A percentile compares a stretch with the other conserved stretches of the same genome.
phyloP scores from a whole-genome alignment of 2,888 invertebrate species.

The Plusia festucae region DNA sequence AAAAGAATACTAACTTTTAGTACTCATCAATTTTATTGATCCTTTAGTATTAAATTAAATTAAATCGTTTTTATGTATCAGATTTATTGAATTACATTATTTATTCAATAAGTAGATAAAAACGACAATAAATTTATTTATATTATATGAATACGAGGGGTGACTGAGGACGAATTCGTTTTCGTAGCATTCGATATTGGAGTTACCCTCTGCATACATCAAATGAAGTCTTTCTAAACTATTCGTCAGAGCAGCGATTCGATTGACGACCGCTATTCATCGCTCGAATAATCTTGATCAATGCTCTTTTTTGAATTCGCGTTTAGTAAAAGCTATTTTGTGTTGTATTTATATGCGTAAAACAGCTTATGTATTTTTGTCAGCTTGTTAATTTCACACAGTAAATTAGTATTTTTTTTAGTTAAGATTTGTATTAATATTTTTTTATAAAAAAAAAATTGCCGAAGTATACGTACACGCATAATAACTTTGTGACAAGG shows the following conservation, averaged over 20 bases:
- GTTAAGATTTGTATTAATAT: too few species aligned
- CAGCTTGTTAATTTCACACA: too few species aligned
- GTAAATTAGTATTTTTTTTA: not conserved
- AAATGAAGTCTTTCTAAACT: conserved; percentile 87
- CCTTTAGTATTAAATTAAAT: conserved; percentile 36
- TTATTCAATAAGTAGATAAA: conserved; percentile 72
- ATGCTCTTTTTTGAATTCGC: not conserved
- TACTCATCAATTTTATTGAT: conserved; percentile 28
- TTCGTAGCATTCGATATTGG: conserved; percentile 73
- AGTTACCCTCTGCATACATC: conserved; percentile 82
- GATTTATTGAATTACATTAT: conserved; percentile 67
- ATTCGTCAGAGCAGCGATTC: conserved; percentile 82
- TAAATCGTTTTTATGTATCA: conserved; percentile 35
- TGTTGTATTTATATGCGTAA: too few species aligned
- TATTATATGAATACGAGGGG: conserved; percentile 66
- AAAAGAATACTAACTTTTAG: conserved; percentile 21
- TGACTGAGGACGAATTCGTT: conserved; percentile 63
- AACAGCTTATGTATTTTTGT: too few species aligned
- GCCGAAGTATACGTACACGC: too few species aligned
- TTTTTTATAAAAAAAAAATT: too few species aligned
- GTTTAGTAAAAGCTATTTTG: too few species aligned
- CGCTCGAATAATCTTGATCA: conserved; percentile 57
- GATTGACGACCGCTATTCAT: conserved; percentile 75
- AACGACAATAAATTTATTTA: conserved; percentile 75
- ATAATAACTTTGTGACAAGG: too few species aligned